Conservation (phyloP, 1,140 invertebrate species). For the Pentalonia nigronervosa region DNA sequence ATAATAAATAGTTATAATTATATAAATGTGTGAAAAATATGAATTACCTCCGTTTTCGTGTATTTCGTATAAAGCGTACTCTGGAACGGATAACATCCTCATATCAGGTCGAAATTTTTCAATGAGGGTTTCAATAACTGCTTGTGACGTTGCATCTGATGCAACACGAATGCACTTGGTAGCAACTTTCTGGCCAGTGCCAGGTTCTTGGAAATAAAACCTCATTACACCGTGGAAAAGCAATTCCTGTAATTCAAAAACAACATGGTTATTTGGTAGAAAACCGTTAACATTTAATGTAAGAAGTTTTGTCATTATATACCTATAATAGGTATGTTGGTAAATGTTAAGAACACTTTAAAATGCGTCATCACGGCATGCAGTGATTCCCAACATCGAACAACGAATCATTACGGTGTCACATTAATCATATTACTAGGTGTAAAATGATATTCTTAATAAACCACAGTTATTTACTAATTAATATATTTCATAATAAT, state of each 20-base stretch:
- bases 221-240: constrained; percentile 99
- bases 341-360: neutral
- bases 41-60: constrained; percentile 87
- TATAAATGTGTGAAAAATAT: neutral
- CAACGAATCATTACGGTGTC: neutral
- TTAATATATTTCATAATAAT: neutral
- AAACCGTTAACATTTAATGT: constrained; percentile 30
- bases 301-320: neutral
- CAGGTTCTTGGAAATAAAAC: constrained; percentile 98
- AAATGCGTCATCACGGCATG: neutral
- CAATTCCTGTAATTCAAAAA: constrained; percentile 78
- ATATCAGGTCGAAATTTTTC: constrained; percentile 99
- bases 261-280: constrained; percentile 11
- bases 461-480: neutral
- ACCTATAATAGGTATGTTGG: neutral
- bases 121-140: constrained; percentile 95
- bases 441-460: neutral
- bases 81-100: constrained; percentile 94
- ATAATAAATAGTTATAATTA: neutral
- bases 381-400: neutral
- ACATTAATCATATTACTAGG: neutral
- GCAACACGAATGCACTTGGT: constrained; percentile 99
- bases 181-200: constrained; percentile 94
- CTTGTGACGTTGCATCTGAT: constrained; percentile 90
- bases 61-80: constrained; percentile 96